These are phyloP conservation scores for Prunella strophiata DNA, from an alignment of 2,797 vertebrate genomes.

Conservation along the genomic window DNA sequence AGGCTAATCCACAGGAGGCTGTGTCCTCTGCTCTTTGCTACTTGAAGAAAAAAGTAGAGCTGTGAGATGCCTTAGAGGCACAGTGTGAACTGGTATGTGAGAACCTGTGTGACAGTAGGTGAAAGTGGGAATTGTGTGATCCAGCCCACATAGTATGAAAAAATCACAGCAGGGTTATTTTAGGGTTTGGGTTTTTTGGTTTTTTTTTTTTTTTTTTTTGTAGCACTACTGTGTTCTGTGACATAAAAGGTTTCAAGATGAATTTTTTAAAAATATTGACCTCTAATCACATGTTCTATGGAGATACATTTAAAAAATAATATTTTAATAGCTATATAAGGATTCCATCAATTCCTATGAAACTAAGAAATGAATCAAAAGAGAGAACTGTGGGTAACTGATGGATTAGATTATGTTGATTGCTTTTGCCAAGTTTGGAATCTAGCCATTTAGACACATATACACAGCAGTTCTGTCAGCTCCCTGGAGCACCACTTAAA, in stretches of 20 bases:
- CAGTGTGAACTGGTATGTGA: background rate
- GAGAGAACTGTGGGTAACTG: background rate
- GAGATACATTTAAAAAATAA: background rate
- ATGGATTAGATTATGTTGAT: background rate
- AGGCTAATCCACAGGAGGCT: background rate
- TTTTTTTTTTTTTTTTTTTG: background rate
- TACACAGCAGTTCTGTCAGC: background rate
- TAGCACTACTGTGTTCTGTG: background rate
- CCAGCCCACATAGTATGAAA: background rate
- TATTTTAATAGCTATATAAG: background rate
- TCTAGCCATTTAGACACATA: background rate
- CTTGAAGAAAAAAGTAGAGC: background rate
- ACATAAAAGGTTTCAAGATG: background rate
- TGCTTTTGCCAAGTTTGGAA: slow-evolving; percentile 1
- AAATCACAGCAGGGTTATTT: background rate
- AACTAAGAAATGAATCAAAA: background rate
- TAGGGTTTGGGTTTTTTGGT: too few species aligned
- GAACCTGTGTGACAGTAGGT: background rate
- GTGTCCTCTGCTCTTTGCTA: background rate
- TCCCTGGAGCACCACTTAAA: background rate
- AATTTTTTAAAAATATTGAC: background rate
- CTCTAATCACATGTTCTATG: background rate
- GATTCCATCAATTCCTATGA: background rate
- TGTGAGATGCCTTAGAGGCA: background rate
- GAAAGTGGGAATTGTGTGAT: background rate